Percentiles rank a stretch among this genome's conserved stretches.
phyloP scores from a whole-genome alignment of 2,113 vertebrate genomes.

The Struthidea cinerea region DNA sequence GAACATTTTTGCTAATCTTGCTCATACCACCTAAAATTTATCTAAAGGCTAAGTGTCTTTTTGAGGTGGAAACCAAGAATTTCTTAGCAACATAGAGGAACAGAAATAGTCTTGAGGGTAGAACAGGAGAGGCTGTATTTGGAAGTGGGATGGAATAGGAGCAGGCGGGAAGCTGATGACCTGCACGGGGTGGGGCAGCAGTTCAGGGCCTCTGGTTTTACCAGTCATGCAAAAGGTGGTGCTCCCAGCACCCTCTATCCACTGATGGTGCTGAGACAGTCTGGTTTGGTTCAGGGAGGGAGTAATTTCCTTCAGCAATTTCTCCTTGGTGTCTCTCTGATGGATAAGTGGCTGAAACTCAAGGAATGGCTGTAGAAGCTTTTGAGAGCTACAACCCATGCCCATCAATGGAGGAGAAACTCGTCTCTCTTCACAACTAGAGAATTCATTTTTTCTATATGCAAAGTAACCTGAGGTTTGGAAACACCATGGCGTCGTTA shows the following conservation, averaged over 20 bases:
- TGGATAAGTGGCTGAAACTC: background rate
- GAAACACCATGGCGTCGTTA: background rate
- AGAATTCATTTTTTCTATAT: background rate
- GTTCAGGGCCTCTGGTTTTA: background rate
- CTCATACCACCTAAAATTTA: background rate
- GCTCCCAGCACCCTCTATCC: background rate
- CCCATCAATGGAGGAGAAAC: fast-evolving
- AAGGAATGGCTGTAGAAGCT: too few species aligned
- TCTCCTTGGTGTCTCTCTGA: background rate
- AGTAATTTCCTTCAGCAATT: background rate
- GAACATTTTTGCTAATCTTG: background rate
- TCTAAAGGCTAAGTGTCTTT: background rate
- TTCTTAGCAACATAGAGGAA: background rate
- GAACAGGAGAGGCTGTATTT: background rate
- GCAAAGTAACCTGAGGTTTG: background rate
- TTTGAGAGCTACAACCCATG: background rate
- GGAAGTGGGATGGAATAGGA: background rate
- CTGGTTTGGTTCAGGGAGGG: background rate
- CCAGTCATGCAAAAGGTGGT: background rate
- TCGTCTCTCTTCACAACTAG: background rate
- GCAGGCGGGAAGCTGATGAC: background rate
- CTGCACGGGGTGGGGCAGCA: fast-evolving
- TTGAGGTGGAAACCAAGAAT: background rate
- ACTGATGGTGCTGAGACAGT: background rate
- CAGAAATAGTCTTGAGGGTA: background rate